These are phyloP conservation scores for Paramacrobiotus metropolitanus DNA, from an alignment of 1,140 invertebrate genomes.

Conservation along the genomic window DNA sequence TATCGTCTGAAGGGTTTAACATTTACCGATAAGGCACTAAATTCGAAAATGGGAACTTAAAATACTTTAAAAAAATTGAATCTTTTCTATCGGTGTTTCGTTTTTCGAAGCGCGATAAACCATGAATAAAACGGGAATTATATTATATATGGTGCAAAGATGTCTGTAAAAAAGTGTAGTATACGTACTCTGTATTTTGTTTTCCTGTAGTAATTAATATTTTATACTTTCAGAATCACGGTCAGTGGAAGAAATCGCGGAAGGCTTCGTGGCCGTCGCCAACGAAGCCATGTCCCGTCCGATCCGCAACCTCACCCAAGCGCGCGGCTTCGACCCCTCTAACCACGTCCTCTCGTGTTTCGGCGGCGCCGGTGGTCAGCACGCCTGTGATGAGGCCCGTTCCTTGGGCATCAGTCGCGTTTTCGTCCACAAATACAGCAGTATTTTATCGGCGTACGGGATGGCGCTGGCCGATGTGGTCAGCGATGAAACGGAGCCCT, in stretches of 20 bases:
- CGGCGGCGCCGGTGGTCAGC: slow-evolving; percentile 93
- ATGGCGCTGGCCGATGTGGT: slow-evolving; percentile 95
- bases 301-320: slow-evolving; percentile 61
- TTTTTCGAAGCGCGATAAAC: neutral
- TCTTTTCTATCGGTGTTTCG: too few species aligned
- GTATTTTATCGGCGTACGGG: slow-evolving; percentile 89
- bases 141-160: too few species aligned
- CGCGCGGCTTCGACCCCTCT: slow-evolving; percentile 61
- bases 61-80: too few species aligned
- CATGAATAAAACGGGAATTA: too few species aligned
- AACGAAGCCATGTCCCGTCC: slow-evolving; percentile 98
- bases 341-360: slow-evolving; percentile 82
- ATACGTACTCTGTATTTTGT: too few species aligned
- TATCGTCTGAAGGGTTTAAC: too few species aligned
- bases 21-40: too few species aligned
- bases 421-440: slow-evolving; percentile 48
- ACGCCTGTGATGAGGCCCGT: slow-evolving; percentile 84
- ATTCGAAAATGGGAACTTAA: too few species aligned
- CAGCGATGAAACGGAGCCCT: slow-evolving; percentile 71
- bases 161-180: too few species aligned
- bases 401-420: slow-evolving; percentile 64
- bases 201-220: too few species aligned
- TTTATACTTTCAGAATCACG: too few species aligned
- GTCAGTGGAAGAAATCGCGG: slow-evolving; percentile 69
- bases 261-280: slow-evolving; percentile 88